Conservation (phyloP, 2,797 vertebrate genomes). For the Periparus ater region DNA sequence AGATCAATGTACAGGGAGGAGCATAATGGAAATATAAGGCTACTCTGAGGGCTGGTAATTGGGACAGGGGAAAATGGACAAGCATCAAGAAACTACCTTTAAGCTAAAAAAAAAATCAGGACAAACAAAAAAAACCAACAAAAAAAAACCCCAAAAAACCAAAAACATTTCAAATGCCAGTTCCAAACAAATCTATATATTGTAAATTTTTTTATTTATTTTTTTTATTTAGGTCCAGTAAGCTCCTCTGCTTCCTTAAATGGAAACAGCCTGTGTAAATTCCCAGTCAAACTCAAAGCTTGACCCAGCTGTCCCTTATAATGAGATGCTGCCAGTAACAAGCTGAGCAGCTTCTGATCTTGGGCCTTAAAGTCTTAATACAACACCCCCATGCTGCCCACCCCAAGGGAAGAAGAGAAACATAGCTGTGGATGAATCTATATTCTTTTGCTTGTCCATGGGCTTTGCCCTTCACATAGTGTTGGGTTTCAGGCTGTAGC, state of each 20-base stretch:
- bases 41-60: background rate
- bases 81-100: background rate
- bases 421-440: background rate
- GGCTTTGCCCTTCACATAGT: background rate
- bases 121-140: background rate
- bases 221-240: background rate
- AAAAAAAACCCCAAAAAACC: no score
- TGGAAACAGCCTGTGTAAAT: background rate
- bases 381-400: background rate
- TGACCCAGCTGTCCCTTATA: conserved; percentile 16
- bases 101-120: background rate
- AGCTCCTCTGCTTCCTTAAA: background rate
- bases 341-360: conserved; percentile 25
- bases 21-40: background rate
- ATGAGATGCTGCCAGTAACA: conserved; percentile 5
- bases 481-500: background rate
- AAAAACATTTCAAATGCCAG: background rate
- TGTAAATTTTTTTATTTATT: background rate
- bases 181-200: background rate
- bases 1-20: background rate
- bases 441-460: background rate
- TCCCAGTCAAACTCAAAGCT: background rate
- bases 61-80: background rate
- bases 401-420: background rate
- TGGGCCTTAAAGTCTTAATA: background rate